These are phyloP conservation scores for Junonia oenone DNA, from an alignment of 2,888 invertebrate species.

Conservation along the genomic window DNA sequence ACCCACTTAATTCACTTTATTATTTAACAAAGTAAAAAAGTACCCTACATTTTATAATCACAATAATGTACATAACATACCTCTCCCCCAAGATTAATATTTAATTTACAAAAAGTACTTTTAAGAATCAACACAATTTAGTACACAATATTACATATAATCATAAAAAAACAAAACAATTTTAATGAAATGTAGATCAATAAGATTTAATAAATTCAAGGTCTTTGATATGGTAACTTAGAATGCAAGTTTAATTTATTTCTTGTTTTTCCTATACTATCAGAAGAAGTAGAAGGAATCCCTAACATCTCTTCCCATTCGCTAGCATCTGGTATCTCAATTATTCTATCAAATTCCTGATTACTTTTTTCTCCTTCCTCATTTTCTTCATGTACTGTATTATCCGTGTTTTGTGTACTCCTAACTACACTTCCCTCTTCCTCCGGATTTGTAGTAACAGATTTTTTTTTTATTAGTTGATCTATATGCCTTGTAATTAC, in stretches of 20 bases:
- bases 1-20: too few species aligned
- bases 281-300: conserved; percentile 11
- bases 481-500: conserved; percentile 15
- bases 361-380: background rate
- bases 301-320: conserved; percentile 19
- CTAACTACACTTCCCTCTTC: background rate
- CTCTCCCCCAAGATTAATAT: background rate
- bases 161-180: background rate
- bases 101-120: background rate
- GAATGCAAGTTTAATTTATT: conserved; percentile 7
- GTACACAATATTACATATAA: background rate
- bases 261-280: conserved; percentile 9
- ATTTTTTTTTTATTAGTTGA: conserved; percentile 5
- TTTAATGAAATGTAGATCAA: background rate
- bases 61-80: background rate
- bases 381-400: background rate
- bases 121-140: background rate
- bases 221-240: conserved; percentile 14
- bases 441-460: background rate
- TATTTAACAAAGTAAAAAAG: background rate
- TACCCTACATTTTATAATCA: background rate
- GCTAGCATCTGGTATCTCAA: conserved; percentile 9
- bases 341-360: background rate
- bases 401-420: background rate
- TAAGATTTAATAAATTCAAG: background rate